Percentiles rank a stretch among this genome's conserved stretches.
Conservation (phyloP, 2,888 invertebrate genomes). For the Orthosia gracilis region DNA sequence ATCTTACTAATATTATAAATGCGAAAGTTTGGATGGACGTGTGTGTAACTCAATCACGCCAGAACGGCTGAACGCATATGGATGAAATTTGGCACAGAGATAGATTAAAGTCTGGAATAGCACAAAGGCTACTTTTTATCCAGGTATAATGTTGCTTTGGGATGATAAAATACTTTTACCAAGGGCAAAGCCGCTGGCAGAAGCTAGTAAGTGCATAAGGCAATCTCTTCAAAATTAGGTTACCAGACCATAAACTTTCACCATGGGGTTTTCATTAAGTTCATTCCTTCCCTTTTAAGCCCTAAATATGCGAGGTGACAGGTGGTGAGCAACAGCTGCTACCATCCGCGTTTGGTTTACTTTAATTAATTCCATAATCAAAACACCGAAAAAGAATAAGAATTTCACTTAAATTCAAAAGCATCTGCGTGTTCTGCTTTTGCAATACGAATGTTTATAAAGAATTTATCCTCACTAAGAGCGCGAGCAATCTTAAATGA, state of each 20-base stretch:
- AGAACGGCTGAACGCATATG: no score
- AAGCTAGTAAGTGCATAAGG: background rate
- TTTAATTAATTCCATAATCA: conserved; percentile 28
- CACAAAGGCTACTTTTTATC: no score
- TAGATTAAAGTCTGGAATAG: no score
- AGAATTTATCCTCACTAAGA: conserved; percentile 23
- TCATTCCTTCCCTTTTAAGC: background rate
- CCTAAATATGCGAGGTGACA: conserved; percentile 23
- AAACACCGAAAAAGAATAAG: background rate
- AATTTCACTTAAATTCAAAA: background rate
- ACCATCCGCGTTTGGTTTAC: conserved; percentile 4
- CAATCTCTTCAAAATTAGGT: conserved; percentile 20
- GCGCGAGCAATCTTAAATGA: conserved; percentile 40
- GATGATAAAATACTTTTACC: no score
- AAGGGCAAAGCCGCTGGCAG: no score
- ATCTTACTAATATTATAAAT: no score
- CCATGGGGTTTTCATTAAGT: conserved; percentile 3
- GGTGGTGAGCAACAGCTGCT: conserved; percentile 43
- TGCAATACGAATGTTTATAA: conserved; percentile 6
- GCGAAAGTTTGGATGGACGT: no score
- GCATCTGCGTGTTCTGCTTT: conserved; percentile 2
- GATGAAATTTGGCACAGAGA: no score
- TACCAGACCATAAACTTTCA: conserved; percentile 19
- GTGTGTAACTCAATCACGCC: no score
- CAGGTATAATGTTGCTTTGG: no score